Evolutionary conservation across 2,113 vertebrate species (phyloP), one percentile per base, ranked within the genome.

Genomic region (Charadrius vociferus): DNA sequence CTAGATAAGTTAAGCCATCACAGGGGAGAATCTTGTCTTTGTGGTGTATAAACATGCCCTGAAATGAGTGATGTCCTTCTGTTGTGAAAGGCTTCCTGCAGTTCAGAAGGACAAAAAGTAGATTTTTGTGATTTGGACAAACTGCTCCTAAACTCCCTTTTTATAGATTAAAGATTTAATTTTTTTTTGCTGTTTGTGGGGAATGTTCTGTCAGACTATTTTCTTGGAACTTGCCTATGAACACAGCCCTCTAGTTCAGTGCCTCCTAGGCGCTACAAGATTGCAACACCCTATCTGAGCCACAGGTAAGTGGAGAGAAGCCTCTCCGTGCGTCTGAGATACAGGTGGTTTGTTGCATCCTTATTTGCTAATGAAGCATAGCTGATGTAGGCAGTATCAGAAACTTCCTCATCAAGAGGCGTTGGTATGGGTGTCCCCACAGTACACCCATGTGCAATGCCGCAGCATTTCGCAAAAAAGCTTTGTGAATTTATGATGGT

Each of bases 1-100:
- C 43, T 87, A 85, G 77, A 67, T 89, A 82, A 71, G 75, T 79
- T 81, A 91, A 84, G 23, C 65, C 30, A 10, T 94, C 70, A 10
- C 43, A 65, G 53, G 43, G 21, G 36, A 41, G 65, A 71, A 3
- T 84, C 47, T 67, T 81, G 41, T 91, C 81, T 94, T 83, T 50
- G 63, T 26, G 47, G 13, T 87, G 11, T 75, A 63, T 67, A 85
- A 87, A 56, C 16, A 3, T 23, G 3, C 37, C 19, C 47, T 39
- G 52, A 81, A 77, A 91, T 91, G 56, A 75, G 56, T 34, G 12
- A 59, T 88, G 23, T 67, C 52, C 55, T 90, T 81, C 73, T 63
- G 4, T 63, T 91, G 47, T 75, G 43, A 88, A 77, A 81, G 37
- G 41, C 39, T 78, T 94, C 70, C n/a, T 82, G 70, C 24, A 41